These are phyloP conservation scores for Poicephalus gulielmi DNA, from an alignment of 2,113 vertebrate genomes.

Conservation along the genomic window DNA sequence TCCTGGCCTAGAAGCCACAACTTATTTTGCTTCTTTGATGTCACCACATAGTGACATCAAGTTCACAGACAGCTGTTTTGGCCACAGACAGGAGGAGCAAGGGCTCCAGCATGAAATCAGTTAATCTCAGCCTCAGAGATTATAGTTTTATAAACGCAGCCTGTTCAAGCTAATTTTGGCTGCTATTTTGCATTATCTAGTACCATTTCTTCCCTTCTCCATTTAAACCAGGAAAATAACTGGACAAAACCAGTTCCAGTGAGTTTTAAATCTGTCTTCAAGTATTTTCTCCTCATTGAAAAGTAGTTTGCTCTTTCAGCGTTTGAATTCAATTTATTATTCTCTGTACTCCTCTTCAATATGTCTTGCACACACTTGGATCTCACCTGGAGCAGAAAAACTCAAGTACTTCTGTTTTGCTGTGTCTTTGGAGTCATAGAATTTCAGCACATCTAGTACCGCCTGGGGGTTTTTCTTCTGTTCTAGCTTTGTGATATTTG, in stretches of 20 bases:
- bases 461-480: constrained; percentile 99
- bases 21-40: neutral
- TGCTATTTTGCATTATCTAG: neutral
- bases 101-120: neutral
- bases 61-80: neutral
- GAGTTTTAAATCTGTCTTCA: neutral
- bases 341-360: neutral
- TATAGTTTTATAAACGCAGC: neutral
- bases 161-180: neutral
- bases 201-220: neutral
- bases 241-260: neutral
- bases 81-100: neutral
- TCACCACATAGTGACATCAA: neutral
- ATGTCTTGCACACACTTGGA: neutral
- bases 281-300: neutral
- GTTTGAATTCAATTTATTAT: neutral
- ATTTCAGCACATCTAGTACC: constrained; percentile 95
- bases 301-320: neutral
- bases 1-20: neutral
- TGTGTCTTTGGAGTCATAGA: constrained; percentile 96
- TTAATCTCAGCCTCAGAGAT: neutral
- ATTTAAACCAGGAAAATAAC: constrained; percentile 24
- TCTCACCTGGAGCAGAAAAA: constrained; percentile 90
- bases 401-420: constrained; percentile 98
- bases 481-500: constrained; percentile 97